Conservation (phyloP, 2,888 invertebrate genomes). For the Asteroscopus sphinx region DNA sequence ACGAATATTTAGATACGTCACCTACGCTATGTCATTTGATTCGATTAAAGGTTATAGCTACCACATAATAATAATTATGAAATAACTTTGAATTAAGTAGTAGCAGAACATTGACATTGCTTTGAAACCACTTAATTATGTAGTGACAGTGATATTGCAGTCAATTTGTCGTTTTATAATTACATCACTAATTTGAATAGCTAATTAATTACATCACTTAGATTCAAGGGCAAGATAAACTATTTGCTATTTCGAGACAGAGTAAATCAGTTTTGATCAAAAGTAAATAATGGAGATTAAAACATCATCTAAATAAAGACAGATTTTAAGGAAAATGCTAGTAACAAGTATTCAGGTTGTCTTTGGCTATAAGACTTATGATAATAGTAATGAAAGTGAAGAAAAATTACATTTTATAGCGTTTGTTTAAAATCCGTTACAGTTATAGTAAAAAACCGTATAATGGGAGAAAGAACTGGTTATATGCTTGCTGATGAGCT, state of each 20-base stretch:
- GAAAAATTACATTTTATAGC: not conserved
- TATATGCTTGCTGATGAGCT: too few relatives aligned
- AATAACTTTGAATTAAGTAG: conserved; percentile 16
- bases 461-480: not conserved
- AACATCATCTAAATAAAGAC: not conserved
- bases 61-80: conserved; percentile 4
- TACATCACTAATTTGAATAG: conserved; percentile 19
- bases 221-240: conserved; percentile 8
- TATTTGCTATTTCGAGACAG: too few relatives aligned
- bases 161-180: conserved; percentile 23
- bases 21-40: not conserved
- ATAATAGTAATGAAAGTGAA: not conserved
- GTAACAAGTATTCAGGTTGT: not conserved
- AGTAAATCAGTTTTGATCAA: not conserved
- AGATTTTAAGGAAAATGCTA: not conserved
- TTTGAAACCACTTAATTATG: conserved; percentile 22
- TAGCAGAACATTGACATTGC: conserved; percentile 23
- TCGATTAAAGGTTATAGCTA: not conserved
- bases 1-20: too few relatives aligned
- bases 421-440: not conserved
- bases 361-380: not conserved
- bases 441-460: not conserved
- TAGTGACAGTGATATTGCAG: conserved; percentile 24
- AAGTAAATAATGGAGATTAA: not conserved
- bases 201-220: conserved; percentile 17